Conservation (phyloP, 2,113 vertebrate species). For the Lipotes vexillifer region DNA sequence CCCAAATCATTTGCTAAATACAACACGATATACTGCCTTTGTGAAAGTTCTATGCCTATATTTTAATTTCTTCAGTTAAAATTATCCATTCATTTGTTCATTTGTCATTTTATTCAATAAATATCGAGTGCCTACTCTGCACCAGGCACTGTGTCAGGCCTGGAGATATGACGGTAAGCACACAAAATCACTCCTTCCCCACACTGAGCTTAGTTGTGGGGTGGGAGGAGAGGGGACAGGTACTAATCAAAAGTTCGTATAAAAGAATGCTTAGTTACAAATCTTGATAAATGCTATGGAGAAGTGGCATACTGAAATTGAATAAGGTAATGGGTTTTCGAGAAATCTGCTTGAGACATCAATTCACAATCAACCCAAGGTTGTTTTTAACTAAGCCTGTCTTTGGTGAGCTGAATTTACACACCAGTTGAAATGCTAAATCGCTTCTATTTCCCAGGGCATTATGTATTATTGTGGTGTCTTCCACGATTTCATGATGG, state of each 20-base stretch:
- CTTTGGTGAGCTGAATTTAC: constrained; percentile 20
- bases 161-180: not conserved
- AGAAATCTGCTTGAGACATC: not conserved
- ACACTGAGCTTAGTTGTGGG: not conserved
- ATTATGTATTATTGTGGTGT: not conserved
- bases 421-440: not conserved
- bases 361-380: not conserved
- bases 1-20: not conserved
- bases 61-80: constrained; percentile 10
- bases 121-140: not conserved
- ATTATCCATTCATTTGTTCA: not conserved
- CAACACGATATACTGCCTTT: not conserved
- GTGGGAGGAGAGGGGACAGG: not conserved
- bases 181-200: not conserved
- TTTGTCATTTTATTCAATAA: not conserved
- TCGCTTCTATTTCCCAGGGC: not conserved
- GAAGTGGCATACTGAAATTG: not conserved
- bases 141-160: not conserved
- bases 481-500: not conserved
- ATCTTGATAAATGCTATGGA: not conserved
- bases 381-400: not conserved
- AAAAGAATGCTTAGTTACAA: not conserved
- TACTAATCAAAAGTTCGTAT: not conserved
- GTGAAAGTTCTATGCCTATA: not conserved
- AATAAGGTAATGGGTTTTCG: not conserved